Evolutionary conservation across 1,140 invertebrate genomes (phyloP), one percentile per base, ranked within the genome.

Genomic region (Drosophila ercepeae): DNA sequence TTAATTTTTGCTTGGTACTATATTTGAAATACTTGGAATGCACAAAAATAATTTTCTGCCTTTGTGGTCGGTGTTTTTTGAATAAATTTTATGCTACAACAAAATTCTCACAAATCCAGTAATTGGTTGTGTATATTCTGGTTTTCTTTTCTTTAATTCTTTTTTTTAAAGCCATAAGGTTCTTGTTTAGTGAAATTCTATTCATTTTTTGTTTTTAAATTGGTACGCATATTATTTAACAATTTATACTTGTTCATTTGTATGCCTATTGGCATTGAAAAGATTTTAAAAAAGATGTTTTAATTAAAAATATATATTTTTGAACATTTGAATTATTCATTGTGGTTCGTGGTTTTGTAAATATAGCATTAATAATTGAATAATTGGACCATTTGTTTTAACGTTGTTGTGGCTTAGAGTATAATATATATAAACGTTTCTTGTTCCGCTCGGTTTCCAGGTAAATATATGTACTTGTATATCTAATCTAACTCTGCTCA

Each of bases 341-440:
- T 13, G 36, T 42, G 14, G 64, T 42, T 74, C 41, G 23, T 51
- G 18, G 27, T 34, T 75, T 51, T 67, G 48, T 67, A 57, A 69
- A 60, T 74, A 49, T 67, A 50, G 45, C 65, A 54, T 67, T 81
- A 73, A 70, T 81, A 88, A 88, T 88, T 89, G 73, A 89, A 84
- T 89, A 89, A 89, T 89, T 89, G 86, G 86, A 89, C 79, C 81
- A 89, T 89, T 89, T 82, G 75, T 90, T 89, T 78, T 76, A 65
- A 29, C 78, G 68, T 71, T 78, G 54, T 73, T 65, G 81, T 84
- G 81, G 81, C 76, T 86, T 83, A 78, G 60, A 73, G 45, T 44
- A 72, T 77, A 61, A 23, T 68, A 58, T 60, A 46, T 42, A 60
- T 81, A 67, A 67, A 74, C 54, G 60, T 65, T 60, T 60, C 55